Percentiles rank a stretch among this genome's conserved stretches.
Evolutionary conservation across 2,888 invertebrate species (phyloP).

Genomic region (Cerastis leucographa): DNA sequence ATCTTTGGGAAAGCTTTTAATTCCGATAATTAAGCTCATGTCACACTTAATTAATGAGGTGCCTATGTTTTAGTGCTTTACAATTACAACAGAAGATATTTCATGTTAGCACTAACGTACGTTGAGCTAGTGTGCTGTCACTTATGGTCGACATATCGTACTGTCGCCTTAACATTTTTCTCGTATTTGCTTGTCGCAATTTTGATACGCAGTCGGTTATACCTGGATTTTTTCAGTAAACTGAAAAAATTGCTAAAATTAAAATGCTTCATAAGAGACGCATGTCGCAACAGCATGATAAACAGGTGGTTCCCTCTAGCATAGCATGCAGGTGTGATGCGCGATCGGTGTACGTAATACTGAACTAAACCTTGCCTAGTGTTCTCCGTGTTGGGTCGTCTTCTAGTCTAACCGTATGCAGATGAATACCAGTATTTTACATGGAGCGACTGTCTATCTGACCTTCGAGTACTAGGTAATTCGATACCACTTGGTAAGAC

Average conservation of each 20-base stretch:
- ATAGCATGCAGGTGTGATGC: conserved; percentile 21
- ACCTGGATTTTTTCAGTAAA: background rate
- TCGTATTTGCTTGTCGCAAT: no score
- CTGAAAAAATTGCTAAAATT: background rate
- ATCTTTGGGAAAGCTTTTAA: conserved; percentile 39
- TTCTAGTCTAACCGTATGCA: no score
- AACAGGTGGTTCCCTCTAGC: conserved; percentile 48
- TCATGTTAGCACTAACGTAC: no score
- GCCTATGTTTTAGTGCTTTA: background rate
- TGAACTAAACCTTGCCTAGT: background rate
- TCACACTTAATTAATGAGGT: conserved; percentile 40
- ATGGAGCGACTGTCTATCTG: no score
- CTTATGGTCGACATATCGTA: no score
- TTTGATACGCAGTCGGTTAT: no score
- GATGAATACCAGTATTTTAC: no score
- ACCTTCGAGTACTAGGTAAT: no score
- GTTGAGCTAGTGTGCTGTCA: no score
- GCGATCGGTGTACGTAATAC: conserved; percentile 9
- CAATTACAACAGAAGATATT: background rate
- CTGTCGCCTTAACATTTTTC: no score
- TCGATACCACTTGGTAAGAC: no score
- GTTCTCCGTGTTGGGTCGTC: no score
- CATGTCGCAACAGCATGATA: conserved; percentile 29
- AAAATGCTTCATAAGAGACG: conserved; percentile 6
- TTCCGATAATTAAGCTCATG: conserved; percentile 41